Base-by-base conservation (phyloP, 2,797 vertebrate species). In the Enteromius paludinosus region DNA sequence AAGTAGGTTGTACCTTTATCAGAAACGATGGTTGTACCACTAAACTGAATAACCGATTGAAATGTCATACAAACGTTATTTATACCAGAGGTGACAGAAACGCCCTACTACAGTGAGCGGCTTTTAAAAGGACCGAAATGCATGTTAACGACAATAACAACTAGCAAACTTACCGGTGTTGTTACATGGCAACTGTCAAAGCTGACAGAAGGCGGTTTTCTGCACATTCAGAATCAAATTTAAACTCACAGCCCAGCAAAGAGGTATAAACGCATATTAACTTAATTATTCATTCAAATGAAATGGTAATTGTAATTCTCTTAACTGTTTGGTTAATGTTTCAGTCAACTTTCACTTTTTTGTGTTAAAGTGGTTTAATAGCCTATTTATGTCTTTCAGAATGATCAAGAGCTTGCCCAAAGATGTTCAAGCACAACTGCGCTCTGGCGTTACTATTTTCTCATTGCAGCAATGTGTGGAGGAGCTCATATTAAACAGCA, bases 401-500 rank as follows among this genome's bases (percentile, higher is more conserved):
- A 98, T 99, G 98, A 98, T 99, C 88, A 96, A 90, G 85, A 81
- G 90, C 87, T 92, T 99, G 87, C 89, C 94, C 41, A 87, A 88
- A 88, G 97, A 97, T 25, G 94, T 98, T 17, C 96, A 92, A 88
- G 92, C 93, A 70, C 94, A 89, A 83, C 90, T 99, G 85, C 97
- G 98, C 80, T 97, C 98, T 45, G 97, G 97, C 52, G 91, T 99
- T 56, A 90, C 96, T 1, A 68, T 99, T 71, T 93, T 35, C n/a
- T 97, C 97, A 0, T 87, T 99, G 0, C 95, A 95, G 38, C 98
- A 98, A 47, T 99, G 97, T 68, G 94, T 97, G 1, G 98, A 99
- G 89, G 98, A 99, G 87, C 97, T 99, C 9, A 33, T 96, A 35
- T 91, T 99, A 11, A 99, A 99, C 78, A 96, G 98, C 91, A 91